These are phyloP conservation scores for Tipula unca DNA, from an alignment of 2,888 invertebrate species.

Conservation along the genomic window DNA sequence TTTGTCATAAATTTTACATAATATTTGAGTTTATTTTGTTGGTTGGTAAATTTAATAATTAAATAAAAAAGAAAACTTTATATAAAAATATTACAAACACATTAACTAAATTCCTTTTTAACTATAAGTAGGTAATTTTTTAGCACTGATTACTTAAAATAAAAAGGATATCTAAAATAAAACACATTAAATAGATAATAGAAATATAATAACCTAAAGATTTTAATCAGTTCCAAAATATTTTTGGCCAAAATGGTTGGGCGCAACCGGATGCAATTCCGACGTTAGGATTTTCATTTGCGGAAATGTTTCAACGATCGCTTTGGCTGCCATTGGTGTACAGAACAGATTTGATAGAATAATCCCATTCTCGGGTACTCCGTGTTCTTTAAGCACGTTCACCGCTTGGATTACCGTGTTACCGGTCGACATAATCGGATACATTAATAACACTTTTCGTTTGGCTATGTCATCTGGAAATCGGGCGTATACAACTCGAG, in stretches of 20 bases:
- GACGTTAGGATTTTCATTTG: constrained; percentile 92
- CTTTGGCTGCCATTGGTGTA: constrained; percentile 82
- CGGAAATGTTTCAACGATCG: constrained; percentile 75
- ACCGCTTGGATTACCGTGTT: constrained; percentile 94
- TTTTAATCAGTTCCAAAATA: constrained; percentile 94
- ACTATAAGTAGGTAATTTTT: neutral
- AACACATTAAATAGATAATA: neutral
- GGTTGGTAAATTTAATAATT: neutral
- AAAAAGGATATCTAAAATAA: neutral
- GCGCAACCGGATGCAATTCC: constrained; percentile 89
- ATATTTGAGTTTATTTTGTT: neutral
- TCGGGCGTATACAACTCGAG: constrained; percentile 93
- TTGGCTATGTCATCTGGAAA: constrained; percentile 92
- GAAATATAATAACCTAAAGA: neutral
- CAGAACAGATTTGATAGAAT: constrained; percentile 97
- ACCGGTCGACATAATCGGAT: constrained; percentile 98
- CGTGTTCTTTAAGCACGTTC: constrained; percentile 86
- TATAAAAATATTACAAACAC: neutral
- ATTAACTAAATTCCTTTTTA: neutral
- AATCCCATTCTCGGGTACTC: constrained; percentile 87
- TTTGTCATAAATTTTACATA: neutral
- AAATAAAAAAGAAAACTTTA: neutral
- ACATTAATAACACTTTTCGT: constrained; percentile 88
- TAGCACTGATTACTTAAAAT: neutral
- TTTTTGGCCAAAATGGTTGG: constrained; percentile 96